phyloP scores from a whole-genome alignment of 2,888 invertebrate genomes.

The Ennomos quercinarius region DNA sequence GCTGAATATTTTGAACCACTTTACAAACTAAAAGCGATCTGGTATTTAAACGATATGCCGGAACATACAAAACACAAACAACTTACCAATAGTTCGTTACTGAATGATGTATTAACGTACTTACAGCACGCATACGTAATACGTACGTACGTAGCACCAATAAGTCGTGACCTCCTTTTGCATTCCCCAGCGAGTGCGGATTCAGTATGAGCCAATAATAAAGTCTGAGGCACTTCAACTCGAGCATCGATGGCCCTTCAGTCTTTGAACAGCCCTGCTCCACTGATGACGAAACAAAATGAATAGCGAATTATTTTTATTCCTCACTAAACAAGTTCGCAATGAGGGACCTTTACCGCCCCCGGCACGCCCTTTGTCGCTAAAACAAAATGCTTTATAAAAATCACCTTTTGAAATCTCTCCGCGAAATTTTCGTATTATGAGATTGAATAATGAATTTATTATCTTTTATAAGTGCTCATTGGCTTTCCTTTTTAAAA shows the following conservation, averaged over 20 bases:
- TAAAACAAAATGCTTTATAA: conserved; percentile 60
- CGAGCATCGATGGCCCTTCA: conserved; percentile 74
- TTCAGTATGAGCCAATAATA: conserved; percentile 78
- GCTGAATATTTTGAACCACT: too few species aligned
- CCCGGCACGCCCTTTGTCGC: conserved; percentile 60
- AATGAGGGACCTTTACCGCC: conserved; percentile 58
- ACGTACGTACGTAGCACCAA: conserved; percentile 26
- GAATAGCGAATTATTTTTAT: conserved; percentile 77
- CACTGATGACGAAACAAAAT: conserved; percentile 75
- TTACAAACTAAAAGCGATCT: too few species aligned
- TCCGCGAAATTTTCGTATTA: conserved; percentile 27
- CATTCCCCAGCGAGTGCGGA: conserved; percentile 65
- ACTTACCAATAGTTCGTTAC: conserved; percentile 33
- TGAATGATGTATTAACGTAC: background rate
- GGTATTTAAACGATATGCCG: background rate
- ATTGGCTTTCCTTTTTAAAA: conserved; percentile 8
- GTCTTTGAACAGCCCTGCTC: conserved; percentile 66
- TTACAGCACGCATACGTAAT: background rate
- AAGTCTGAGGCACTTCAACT: conserved; percentile 72
- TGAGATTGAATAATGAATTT: conserved; percentile 39
- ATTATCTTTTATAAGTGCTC: conserved; percentile 31
- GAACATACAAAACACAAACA: conserved; percentile 1
- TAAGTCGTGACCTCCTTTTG: conserved; percentile 62
- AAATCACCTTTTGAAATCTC: conserved; percentile 59
- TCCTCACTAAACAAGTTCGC: conserved; percentile 60